phyloP scores from a whole-genome alignment of 1,140 invertebrate genomes.

The Harlomillsia oculata region DNA sequence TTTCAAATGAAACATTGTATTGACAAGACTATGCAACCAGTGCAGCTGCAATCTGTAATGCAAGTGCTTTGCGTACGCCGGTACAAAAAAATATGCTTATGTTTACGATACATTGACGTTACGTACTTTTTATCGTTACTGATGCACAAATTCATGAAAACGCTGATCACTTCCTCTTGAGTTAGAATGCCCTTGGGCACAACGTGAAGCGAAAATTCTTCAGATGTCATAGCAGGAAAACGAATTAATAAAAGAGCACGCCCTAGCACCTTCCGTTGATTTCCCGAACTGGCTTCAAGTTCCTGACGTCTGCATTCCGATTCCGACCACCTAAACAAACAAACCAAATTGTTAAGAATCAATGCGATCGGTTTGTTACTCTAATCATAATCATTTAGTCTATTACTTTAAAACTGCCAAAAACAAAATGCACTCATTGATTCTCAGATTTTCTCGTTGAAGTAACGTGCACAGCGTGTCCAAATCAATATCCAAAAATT shows the following conservation, averaged over 20 bases:
- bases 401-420: conserved; percentile 47
- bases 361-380: too few relatives aligned
- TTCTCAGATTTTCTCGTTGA: conserved; percentile 69
- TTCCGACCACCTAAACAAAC: conserved; percentile 58
- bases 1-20: neutral
- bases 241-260: conserved; percentile 61
- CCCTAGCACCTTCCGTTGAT: conserved; percentile 61
- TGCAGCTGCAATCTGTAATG: conserved; percentile 13
- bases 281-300: conserved; percentile 54
- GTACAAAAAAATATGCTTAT: too few relatives aligned
- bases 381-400: too few relatives aligned
- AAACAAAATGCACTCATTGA: conserved; percentile 73
- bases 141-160: conserved; percentile 77
- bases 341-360: conserved; percentile 2
- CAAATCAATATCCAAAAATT: conserved; percentile 77
- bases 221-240: conserved; percentile 77
- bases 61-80: too few relatives aligned
- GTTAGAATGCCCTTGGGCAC: conserved; percentile 66
- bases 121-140: conserved; percentile 42
- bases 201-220: conserved; percentile 74
- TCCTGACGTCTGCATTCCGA: conserved; percentile 62
- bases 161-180: conserved; percentile 62
- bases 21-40: conserved; percentile 24
- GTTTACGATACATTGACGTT: conserved; percentile 71
- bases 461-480: conserved; percentile 70